A percentile compares a stretch with the other conserved stretches of the same genome.
phyloP scores from a whole-genome alignment of 1,140 invertebrate genomes.

The Panulirus ornatus region DNA sequence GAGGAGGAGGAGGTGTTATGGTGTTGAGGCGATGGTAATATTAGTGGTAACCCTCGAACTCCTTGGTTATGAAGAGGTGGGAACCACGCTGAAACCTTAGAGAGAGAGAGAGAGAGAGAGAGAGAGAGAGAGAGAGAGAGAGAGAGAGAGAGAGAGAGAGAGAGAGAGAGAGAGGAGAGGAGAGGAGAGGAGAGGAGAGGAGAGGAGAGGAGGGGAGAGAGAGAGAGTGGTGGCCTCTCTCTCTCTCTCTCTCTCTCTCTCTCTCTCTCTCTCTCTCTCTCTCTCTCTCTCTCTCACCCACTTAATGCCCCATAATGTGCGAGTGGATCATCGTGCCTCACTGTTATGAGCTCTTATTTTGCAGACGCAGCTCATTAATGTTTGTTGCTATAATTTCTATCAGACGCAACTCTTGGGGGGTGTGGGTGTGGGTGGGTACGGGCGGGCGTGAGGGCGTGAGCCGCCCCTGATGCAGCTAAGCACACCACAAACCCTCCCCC shows the following conservation, averaged over 20 bases:
- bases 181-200: not conserved
- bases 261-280: conserved; percentile 30
- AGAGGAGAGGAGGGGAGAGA: not conserved
- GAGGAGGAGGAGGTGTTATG: too few species aligned
- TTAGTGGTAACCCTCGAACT: too few species aligned
- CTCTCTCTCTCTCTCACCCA: conserved; percentile 26
- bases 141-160: not conserved
- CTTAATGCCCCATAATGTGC: conserved; percentile 40
- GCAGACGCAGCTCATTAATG: conserved; percentile 48
- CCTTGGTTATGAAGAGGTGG: conserved; percentile 11
- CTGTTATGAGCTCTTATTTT: conserved; percentile 45
- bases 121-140: not conserved
- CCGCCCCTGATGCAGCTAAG: too few species aligned
- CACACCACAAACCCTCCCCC: too few species aligned
- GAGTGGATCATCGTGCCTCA: conserved; percentile 29
- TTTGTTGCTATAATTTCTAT: conserved; percentile 54
- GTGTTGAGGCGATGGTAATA: too few species aligned
- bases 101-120: not conserved
- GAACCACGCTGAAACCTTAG: too few species aligned
- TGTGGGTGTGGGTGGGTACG: too few species aligned
- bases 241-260: not conserved
- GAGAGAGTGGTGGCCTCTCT: not conserved
- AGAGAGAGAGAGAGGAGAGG: not conserved
- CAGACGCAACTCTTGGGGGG: not conserved
- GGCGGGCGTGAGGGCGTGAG: not conserved